phyloP scores from a whole-genome alignment of 2,888 invertebrate species.

The Harpagoxenus sublaevis region DNA sequence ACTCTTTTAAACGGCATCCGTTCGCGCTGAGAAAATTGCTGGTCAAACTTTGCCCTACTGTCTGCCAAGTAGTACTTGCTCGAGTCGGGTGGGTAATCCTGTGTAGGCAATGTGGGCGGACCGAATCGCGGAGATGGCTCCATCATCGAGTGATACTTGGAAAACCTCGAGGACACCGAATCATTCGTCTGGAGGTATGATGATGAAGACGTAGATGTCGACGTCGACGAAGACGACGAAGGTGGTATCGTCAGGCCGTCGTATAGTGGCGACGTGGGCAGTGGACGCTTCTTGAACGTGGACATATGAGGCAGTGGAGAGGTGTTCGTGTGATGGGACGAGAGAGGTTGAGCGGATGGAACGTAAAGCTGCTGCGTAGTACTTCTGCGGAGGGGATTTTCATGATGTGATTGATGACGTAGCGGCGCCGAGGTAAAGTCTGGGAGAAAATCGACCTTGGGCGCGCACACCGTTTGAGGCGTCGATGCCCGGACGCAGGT shows the following conservation, averaged over 20 bases:
- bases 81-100: conserved; percentile 79
- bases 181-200: conserved; percentile 72
- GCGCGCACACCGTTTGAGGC: conserved; percentile 87
- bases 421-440: conserved; percentile 88
- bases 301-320: conserved; percentile 82
- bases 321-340: conserved; percentile 73
- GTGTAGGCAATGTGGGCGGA: conserved; percentile 71
- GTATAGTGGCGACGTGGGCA: conserved; percentile 76
- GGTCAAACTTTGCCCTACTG: conserved; percentile 70
- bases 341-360: conserved; percentile 68
- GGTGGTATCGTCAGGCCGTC: conserved; percentile 70
- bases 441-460: conserved; percentile 93
- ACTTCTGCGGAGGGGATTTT: conserved; percentile 72
- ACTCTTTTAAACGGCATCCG: conserved; percentile 83
- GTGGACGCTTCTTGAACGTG: conserved; percentile 82
- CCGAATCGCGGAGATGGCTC: conserved; percentile 74
- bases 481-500: conserved; percentile 61
- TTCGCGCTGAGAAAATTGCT: conserved; percentile 73
- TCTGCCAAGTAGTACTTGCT: conserved; percentile 79
- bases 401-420: conserved; percentile 74
- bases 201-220: conserved; percentile 67
- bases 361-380: conserved; percentile 76
- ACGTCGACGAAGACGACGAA: conserved; percentile 61
- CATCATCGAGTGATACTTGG: conserved; percentile 72
- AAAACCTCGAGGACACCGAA: conserved; percentile 67